phyloP scores from a whole-genome alignment of 2,888 invertebrate species.

The Ariolimax columbianus region DNA sequence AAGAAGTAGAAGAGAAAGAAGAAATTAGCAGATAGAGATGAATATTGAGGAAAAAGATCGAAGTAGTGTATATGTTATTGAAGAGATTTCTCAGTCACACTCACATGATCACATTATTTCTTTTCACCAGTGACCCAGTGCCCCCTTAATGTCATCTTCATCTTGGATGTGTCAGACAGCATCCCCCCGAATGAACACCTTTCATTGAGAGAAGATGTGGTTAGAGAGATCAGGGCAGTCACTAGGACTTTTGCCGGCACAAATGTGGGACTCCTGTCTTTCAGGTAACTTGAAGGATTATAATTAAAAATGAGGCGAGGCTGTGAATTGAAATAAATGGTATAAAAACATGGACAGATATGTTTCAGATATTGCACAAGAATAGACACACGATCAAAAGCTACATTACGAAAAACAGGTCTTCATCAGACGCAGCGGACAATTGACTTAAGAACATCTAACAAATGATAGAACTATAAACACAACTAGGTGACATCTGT shows the following conservation, averaged over 20 bases:
- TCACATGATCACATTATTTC: not conserved
- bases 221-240: conserved; percentile 47
- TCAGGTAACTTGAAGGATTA: no score
- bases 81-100: not conserved
- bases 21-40: not conserved
- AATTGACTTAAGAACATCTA: no score
- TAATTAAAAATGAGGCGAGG: no score
- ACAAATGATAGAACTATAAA: no score
- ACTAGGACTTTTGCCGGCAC: conserved; percentile 33
- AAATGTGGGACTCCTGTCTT: conserved; percentile 17
- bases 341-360: no score
- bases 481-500: no score
- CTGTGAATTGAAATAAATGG: no score
- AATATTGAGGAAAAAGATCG: not conserved
- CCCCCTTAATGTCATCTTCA: conserved; percentile 54
- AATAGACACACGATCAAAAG: no score
- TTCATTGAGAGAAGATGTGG: conserved; percentile 37
- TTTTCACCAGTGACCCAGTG: conserved; percentile 52
- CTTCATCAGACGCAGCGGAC: no score
- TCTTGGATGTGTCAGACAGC: conserved; percentile 57
- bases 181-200: conserved; percentile 43
- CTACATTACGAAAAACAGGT: no score
- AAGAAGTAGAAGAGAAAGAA: conserved; percentile 23
- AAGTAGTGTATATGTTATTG: not conserved
- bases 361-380: no score